These are phyloP conservation scores for Idaea biselata DNA, from an alignment of 2,888 invertebrate species.

Conservation along the genomic window DNA sequence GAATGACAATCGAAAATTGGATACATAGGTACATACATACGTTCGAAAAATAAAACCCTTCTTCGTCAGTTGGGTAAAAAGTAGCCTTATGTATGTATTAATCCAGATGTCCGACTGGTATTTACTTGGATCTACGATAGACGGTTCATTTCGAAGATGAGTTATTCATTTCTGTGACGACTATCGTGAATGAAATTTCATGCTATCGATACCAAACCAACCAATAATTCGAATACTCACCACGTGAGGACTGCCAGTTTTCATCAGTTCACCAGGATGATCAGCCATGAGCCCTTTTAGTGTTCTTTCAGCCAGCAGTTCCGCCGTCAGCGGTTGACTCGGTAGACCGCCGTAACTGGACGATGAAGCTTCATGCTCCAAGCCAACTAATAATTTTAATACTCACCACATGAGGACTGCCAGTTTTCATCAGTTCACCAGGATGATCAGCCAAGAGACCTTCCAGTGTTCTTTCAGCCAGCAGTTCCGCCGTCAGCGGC, in stretches of 20 bases:
- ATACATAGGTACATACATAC: too few species aligned
- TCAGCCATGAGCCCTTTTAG: constrained; percentile 92
- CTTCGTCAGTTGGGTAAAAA: too few species aligned
- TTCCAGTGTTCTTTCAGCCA: constrained; percentile 91
- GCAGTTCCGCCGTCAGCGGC: constrained; percentile 88
- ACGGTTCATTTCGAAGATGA: too few species aligned
- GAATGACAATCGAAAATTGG: too few species aligned
- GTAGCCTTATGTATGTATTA: too few species aligned
- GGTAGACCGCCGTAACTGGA: neutral
- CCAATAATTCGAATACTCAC: constrained; percentile 67
- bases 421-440: constrained; percentile 95
- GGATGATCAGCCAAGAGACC: constrained; percentile 94
- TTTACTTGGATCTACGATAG: too few species aligned
- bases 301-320: constrained; percentile 90
- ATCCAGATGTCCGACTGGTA: too few species aligned
- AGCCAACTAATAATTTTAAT: constrained; percentile 1
- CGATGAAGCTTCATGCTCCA: constrained; percentile 20
- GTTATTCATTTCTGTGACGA: too few species aligned
- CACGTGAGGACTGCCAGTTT: constrained; percentile 79
- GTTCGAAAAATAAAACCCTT: too few species aligned
- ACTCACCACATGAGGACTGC: constrained; percentile 94
- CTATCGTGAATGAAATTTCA: neutral
- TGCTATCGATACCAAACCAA: neutral
- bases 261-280: constrained; percentile 44
- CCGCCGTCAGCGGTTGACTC: constrained; percentile 82